phyloP scores from a whole-genome alignment of 37 sponge, comb jelly and placozoan species.

The Diacarnus erythraeanus region DNA sequence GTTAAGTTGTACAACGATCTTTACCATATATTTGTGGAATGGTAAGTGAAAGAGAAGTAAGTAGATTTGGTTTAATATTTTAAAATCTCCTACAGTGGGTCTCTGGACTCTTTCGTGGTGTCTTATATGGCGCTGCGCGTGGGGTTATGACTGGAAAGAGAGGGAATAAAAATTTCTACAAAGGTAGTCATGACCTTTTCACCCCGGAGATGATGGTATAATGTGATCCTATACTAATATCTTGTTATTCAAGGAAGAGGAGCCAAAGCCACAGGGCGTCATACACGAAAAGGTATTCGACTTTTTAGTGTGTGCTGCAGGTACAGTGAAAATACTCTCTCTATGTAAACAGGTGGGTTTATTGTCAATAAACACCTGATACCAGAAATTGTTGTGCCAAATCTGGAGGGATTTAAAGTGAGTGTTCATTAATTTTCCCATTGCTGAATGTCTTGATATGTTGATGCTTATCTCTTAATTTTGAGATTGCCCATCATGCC shows the following conservation, averaged over 20 bases:
- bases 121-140: constrained; percentile 47
- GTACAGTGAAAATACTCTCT: no score
- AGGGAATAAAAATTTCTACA: constrained; percentile 58
- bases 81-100: constrained; percentile 2
- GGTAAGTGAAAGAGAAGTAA: neutral
- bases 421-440: neutral
- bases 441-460: neutral
- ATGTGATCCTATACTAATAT: neutral
- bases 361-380: constrained; percentile 29
- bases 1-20: neutral
- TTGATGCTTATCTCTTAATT: no score
- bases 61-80: neutral
- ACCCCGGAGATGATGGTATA: neutral
- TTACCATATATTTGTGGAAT: neutral
- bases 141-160: constrained; percentile 63
- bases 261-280: constrained; percentile 51
- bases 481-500: no score
- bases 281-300: constrained; percentile 69
- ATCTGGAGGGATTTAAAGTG: constrained; percentile 54
- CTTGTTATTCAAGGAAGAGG: constrained; percentile 56
- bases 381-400: constrained; percentile 63
- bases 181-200: constrained; percentile 18
- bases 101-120: constrained; percentile 34
- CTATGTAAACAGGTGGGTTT: constrained; percentile 22
- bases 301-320: no score